Base-by-base conservation (phyloP, 2,888 invertebrate genomes). In the Plutella xylostella region DNA sequence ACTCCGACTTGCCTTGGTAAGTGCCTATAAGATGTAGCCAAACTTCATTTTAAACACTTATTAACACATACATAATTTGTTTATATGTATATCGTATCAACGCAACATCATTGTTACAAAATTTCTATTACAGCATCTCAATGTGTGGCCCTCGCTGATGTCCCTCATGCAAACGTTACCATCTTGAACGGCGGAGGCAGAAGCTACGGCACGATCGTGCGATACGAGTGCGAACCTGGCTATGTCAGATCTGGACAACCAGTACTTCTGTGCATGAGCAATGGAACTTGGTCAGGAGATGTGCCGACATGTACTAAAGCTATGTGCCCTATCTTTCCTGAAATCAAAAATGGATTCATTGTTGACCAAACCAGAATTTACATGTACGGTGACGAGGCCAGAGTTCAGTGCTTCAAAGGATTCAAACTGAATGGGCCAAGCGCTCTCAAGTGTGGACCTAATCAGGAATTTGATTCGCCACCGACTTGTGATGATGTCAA, bases 221-320 rank as follows among this genome's bases (percentile, higher is more conserved):
- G 96, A 51, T 96, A 92, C 63, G 95, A 95, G 70, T 97, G 96
- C 63, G 95, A 96, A 61, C 90, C 95, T 5, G 96, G 96, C 3
- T 96, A 95, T 63, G 90, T 93, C 45, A 87, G 96, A 54, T 90
- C 88, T 54, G 96, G 96, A 22, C 92, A 93, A 63, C 96, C 96
- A 14, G 96, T 96, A 3, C 88, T 96, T 34, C 88, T 95, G 30
- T 97, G 96, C 68, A 96, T 96, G 94, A 96, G 95, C 63, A 96
- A 96, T 63, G 96, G 96, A 42, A 95, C 96, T 9, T 97, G 96
- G 96, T 96, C 96, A 48, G 94, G 94, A 48, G 90, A 92, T 55
- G 94, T 96, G 4, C 96, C 96, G 1, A 89, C 90, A 4, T 96
- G 96, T 71, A 88, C 93, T 28, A 88, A 94, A 58, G 91, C 90